A percentile compares a stretch with the other conserved stretches of the same genome.
These are phyloP conservation scores for Herminia tarsipennalis DNA, from an alignment of 2,888 invertebrate species.

Conservation along the genomic window DNA sequence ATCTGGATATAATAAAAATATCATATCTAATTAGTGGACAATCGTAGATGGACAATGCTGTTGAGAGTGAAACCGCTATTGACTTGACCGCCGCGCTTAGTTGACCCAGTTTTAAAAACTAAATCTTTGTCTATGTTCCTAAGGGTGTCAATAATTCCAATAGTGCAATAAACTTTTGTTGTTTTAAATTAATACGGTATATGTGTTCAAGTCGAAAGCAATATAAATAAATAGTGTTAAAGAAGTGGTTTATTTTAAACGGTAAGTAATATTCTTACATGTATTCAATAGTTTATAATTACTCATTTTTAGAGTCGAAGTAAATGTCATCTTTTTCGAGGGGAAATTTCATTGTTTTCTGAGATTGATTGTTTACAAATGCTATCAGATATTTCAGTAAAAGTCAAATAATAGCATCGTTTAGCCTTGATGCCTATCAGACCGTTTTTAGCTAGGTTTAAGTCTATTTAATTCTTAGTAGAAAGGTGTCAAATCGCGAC, in stretches of 20 bases:
- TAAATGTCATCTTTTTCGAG: slow-evolving; percentile 22
- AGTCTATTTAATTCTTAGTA: slow-evolving; percentile 7
- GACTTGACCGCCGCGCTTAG: slow-evolving; percentile 1
- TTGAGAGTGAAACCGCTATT: slow-evolving; percentile 18
- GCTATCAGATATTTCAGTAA: slow-evolving; percentile 2
- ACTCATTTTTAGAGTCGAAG: slow-evolving; percentile 12
- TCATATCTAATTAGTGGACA: no score
- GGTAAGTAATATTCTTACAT: slow-evolving; percentile 23
- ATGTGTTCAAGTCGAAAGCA: slow-evolving; percentile 24
- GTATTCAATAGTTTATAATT: neutral
- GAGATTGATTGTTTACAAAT: slow-evolving; percentile 11
- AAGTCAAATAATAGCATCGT: neutral
- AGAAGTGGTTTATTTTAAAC: slow-evolving; percentile 15
- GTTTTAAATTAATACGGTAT: slow-evolving; percentile 22
- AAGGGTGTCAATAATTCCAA: slow-evolving; percentile 65
- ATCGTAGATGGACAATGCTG: no score
- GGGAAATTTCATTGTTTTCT: slow-evolving; percentile 24
- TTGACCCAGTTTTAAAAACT: slow-evolving; percentile 35
- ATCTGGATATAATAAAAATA: no score
- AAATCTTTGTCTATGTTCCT: slow-evolving; percentile 51
- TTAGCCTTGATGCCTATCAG: neutral
- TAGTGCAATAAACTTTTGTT: slow-evolving; percentile 39
- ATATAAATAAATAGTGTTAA: slow-evolving; percentile 15
- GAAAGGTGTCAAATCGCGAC: slow-evolving; percentile 43
- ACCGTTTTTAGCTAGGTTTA: neutral